A percentile compares a stretch with the other conserved stretches of the same genome.
These are phyloP conservation scores for Megaceryle torquata DNA, from an alignment of 2,113 vertebrate genomes.

Conservation along the genomic window DNA sequence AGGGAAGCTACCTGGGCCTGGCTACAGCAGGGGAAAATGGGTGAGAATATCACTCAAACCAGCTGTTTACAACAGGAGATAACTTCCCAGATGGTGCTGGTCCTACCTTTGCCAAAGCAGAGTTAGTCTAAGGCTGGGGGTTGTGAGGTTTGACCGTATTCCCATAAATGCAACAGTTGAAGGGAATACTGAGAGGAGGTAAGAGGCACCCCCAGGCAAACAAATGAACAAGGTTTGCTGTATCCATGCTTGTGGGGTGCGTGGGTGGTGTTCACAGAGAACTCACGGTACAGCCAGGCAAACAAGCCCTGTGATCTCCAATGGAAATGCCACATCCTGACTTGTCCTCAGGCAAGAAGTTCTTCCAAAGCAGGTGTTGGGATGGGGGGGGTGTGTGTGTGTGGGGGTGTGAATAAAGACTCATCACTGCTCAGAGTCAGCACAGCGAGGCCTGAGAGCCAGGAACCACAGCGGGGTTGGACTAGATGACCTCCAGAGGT, in stretches of 20 bases:
- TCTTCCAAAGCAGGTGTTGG: background rate
- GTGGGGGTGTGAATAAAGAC: background rate
- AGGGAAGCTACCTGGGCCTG: background rate
- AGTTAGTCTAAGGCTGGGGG: background rate
- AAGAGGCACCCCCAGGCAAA: background rate
- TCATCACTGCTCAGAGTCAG: background rate
- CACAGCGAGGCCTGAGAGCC: background rate
- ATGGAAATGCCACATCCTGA: background rate
- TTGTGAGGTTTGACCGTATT: background rate
- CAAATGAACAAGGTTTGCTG: background rate
- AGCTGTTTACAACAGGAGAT: background rate
- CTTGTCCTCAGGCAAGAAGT: background rate
- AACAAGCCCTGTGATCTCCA: background rate
- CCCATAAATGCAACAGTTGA: background rate
- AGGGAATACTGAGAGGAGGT: background rate
- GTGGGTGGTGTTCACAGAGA: background rate
- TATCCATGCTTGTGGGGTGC: fast-evolving
- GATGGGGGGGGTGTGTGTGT: too few species aligned
- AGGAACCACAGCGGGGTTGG: background rate
- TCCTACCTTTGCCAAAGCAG: background rate
- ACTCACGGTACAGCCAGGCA: background rate
- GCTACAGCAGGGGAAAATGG: fast-evolving
- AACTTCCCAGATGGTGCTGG: background rate
- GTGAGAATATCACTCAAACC: background rate
- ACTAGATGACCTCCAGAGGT: background rate